These are phyloP conservation scores for Gerosis bhagava DNA, from an alignment of 2,888 invertebrate genomes.

Conservation along the genomic window DNA sequence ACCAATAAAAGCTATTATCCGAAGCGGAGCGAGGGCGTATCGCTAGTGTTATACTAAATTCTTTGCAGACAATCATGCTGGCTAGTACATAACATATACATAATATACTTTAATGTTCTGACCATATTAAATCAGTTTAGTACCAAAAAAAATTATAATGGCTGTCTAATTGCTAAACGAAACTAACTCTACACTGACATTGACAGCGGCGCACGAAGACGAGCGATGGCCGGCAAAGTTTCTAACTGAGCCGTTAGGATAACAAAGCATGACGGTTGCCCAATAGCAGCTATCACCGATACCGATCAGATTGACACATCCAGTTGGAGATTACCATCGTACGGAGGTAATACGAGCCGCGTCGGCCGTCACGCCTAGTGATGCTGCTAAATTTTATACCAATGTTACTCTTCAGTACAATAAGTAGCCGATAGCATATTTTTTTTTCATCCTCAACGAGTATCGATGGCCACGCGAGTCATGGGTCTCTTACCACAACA, in stretches of 20 bases:
- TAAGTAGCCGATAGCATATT: background rate
- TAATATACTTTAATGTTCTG: too few species aligned
- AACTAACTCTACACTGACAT: constrained; percentile 4
- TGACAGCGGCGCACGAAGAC: constrained; percentile 18
- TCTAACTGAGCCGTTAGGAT: constrained; percentile 42
- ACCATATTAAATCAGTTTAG: too few species aligned
- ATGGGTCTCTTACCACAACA: too few species aligned
- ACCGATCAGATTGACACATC: constrained; percentile 80
- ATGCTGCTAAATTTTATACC: constrained; percentile 50
- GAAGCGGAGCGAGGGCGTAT: too few species aligned
- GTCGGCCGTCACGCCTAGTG: constrained; percentile 56
- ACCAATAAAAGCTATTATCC: too few species aligned
- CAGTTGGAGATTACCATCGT: constrained; percentile 73
- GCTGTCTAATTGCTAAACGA: constrained; percentile 20
- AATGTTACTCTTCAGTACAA: constrained; percentile 28
- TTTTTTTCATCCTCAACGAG: too few species aligned
- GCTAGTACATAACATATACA: too few species aligned
- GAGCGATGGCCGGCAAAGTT: constrained; percentile 1
- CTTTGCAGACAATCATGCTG: too few species aligned
- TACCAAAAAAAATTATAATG: too few species aligned
- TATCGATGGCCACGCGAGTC: too few species aligned
- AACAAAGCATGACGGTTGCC: constrained; percentile 75
- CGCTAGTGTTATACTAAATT: too few species aligned
- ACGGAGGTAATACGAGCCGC: constrained; percentile 61
- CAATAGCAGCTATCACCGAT: constrained; percentile 74